Percentiles rank a stretch among this genome's conserved stretches.
Evolutionary conservation across 2,113 vertebrate species (phyloP).

Genomic region (Macroglossus sobrinus): DNA sequence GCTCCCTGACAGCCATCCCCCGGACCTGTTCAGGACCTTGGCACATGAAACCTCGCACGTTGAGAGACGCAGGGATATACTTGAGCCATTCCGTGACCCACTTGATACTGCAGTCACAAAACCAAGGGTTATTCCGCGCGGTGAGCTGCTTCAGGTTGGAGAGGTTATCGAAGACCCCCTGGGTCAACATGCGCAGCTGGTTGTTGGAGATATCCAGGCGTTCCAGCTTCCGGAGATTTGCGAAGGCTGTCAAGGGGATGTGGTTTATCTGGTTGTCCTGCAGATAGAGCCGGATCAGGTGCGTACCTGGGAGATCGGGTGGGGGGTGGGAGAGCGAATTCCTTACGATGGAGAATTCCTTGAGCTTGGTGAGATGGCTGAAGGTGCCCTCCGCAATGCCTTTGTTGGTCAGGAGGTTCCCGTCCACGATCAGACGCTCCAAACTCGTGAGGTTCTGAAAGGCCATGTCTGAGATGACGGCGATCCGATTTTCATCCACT

Average conservation of each 20-base stretch:
- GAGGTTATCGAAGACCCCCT: conserved; percentile 94
- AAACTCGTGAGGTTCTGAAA: conserved; percentile 96
- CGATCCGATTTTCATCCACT: conserved; percentile 96
- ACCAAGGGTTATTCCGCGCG: conserved; percentile 95
- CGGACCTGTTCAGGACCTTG: conserved; percentile 94
- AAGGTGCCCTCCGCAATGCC: conserved; percentile 95
- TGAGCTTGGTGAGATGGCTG: conserved; percentile 91
- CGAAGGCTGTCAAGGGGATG: conserved; percentile 93
- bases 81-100: conserved; percentile 99
- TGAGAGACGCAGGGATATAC: conserved; percentile 89
- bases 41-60: conserved; percentile 95
- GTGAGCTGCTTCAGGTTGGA: conserved; percentile 91
- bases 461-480: conserved; percentile 93
- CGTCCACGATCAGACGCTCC: conserved; percentile 95
- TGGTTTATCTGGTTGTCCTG: conserved; percentile 98
- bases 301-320: conserved; percentile 89
- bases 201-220: conserved; percentile 96
- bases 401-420: conserved; percentile 95
- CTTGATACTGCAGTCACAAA: conserved; percentile 95
- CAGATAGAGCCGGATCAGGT: conserved; percentile 91
- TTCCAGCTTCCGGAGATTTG: conserved; percentile 91
- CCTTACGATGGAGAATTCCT: conserved; percentile 94
- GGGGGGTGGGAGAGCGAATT: conserved; percentile 95
- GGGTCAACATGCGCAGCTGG: conserved; percentile 90
- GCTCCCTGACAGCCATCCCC: conserved; percentile 96